Conservation (phyloP, 2,888 invertebrate species). For the Macaria liturata region DNA sequence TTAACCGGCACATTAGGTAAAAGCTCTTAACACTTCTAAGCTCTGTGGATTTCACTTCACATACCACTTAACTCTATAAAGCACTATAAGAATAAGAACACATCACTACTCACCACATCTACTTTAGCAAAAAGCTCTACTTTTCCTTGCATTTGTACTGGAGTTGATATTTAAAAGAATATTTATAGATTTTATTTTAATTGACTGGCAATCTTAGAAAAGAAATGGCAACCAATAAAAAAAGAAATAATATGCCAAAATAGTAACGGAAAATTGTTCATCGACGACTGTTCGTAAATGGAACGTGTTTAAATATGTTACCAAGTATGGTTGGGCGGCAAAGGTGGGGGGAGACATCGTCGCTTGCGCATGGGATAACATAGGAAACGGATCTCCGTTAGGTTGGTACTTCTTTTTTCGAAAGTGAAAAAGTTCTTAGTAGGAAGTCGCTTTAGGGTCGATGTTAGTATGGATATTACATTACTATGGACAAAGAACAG, state of each 20-base stretch:
- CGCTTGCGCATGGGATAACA: slow-evolving; percentile 56
- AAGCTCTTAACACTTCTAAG: too few species aligned
- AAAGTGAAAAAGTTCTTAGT: slow-evolving; percentile 75
- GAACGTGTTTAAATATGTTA: slow-evolving; percentile 74
- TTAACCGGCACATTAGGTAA: too few species aligned
- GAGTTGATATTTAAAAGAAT: too few species aligned
- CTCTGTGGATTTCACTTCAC: too few species aligned
- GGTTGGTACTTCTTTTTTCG: slow-evolving; percentile 44
- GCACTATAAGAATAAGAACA: too few species aligned
- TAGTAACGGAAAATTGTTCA: slow-evolving; percentile 39
- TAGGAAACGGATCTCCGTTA: slow-evolving; percentile 67
- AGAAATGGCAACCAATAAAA: slow-evolving; percentile 6
- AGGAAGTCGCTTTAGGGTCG: slow-evolving; percentile 53
- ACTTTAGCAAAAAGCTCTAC: slow-evolving; percentile 20
- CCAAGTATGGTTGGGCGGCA: slow-evolving; percentile 52
- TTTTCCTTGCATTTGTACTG: slow-evolving; percentile 16
- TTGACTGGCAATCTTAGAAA: slow-evolving; percentile 4
- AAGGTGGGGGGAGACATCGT: slow-evolving; percentile 54
- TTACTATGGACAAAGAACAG: not conserved
- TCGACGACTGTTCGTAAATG: slow-evolving; percentile 67
- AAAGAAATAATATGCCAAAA: slow-evolving; percentile 22
- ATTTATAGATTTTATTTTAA: too few species aligned
- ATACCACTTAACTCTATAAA: too few species aligned
- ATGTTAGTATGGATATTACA: slow-evolving; percentile 45
- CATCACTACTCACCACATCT: slow-evolving; percentile 36